A percentile compares a stretch with the other conserved stretches of the same genome.
phyloP scores from a whole-genome alignment of 1,140 invertebrate species.

The Meloidogyne exigua region DNA sequence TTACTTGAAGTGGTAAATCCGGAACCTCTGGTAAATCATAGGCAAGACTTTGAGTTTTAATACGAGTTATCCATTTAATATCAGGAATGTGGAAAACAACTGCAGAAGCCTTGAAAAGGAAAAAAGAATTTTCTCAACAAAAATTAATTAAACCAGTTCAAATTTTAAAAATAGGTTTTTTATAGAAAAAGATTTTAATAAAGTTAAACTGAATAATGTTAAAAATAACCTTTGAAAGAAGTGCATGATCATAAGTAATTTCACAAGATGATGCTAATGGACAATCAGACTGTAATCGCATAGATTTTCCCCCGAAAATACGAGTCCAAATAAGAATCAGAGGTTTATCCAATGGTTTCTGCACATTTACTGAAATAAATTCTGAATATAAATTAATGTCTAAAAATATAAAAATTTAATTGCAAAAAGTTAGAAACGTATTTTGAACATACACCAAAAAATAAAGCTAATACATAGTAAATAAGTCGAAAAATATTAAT shows the following conservation, averaged over 20 bases:
- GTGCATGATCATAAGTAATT: conserved; percentile 18
- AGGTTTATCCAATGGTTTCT: not conserved
- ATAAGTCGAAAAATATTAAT: no score
- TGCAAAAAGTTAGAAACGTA: no score
- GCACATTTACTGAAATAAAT: not conserved
- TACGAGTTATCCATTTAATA: conserved; percentile 10
- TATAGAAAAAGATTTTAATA: no score
- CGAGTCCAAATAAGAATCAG: conserved; percentile 23
- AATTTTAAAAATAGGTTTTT: no score
- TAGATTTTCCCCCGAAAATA: not conserved
- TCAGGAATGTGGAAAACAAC: conserved; percentile 38
- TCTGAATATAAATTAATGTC: not conserved
- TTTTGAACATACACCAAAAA: not conserved
- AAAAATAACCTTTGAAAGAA: not conserved
- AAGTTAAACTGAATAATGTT: no score
- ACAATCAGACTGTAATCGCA: conserved; percentile 18
- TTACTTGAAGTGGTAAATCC: not conserved
- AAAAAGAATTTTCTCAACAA: not conserved
- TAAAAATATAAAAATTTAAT: not conserved
- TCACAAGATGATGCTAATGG: conserved; percentile 20
- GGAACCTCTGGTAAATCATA: not conserved
- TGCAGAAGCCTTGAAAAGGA: conserved; percentile 6
- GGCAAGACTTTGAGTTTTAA: not conserved
- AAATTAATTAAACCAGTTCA: not conserved
- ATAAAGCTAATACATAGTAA: no score